Percentiles rank a stretch among this genome's conserved stretches.
Evolutionary conservation across 1,140 invertebrate species (phyloP).

Genomic region (Scylla paramamosain): DNA sequence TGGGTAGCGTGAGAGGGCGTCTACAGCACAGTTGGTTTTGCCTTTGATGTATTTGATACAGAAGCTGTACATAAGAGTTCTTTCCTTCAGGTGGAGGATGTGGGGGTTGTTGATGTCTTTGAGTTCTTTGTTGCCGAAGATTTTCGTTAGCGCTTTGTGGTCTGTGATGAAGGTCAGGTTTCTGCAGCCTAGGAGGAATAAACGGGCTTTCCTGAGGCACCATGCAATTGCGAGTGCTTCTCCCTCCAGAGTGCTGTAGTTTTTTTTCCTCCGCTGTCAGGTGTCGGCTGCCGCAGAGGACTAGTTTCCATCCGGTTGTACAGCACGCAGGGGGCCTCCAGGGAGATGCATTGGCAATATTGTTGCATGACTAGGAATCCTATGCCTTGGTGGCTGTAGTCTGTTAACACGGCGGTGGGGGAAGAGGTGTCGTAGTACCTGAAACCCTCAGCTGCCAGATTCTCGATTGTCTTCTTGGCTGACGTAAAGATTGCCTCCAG

Average conservation of each 20-base stretch:
- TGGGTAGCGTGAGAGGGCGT: not conserved
- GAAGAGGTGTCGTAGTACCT: not conserved
- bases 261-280: constrained; percentile 40
- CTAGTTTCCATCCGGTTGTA: constrained; percentile 9
- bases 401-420: not conserved
- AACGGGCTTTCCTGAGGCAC: constrained; percentile 48
- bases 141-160: constrained; percentile 45
- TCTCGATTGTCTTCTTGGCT: not conserved
- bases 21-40: not conserved
- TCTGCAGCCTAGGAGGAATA: constrained; percentile 43
- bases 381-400: constrained; percentile 43
- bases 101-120: constrained; percentile 38
- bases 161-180: constrained; percentile 52
- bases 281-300: constrained; percentile 48
- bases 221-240: constrained; percentile 66
- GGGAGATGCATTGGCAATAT: constrained; percentile 50
- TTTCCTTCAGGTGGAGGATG: not conserved
- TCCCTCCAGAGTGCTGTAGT: constrained; percentile 38
- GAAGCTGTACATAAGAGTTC: not conserved
- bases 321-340: constrained; percentile 50
- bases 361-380: constrained; percentile 63
- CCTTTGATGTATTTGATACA: not conserved
- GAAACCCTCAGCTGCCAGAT: not conserved
- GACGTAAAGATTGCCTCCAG: not conserved
- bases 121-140: constrained; percentile 42